Evolutionary conservation across 2,113 vertebrate genomes (phyloP), one percentile per base, ranked within the genome.

Genomic region (Fulmarus glacialis): DNA sequence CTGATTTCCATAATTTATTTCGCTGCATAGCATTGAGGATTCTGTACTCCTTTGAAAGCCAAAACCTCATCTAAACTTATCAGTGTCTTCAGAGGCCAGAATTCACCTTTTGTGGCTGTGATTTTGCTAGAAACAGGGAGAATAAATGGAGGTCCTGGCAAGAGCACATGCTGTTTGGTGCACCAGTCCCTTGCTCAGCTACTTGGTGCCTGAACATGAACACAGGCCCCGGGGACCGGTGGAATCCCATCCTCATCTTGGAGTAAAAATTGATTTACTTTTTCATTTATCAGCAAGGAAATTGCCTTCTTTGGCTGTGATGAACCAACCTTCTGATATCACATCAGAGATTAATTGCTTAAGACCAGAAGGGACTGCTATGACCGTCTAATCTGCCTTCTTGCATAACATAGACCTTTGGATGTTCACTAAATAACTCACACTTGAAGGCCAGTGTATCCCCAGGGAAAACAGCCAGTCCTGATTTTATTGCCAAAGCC

Each of bases 311-410:
- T 92, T 84, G 63, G 34, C 64, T 87, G 17, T 94, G 83, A 91
- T 91, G 72, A 94, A 36, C 68, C 91, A 94, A 79, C 86, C 68
- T 90, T 82, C 80, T 93, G 90, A 84, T 93, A 92, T 78, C 55
- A 78, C 19, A 2, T 93, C 77, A 85, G 23, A 91, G 87, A 95
- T 94, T 87, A 93, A 94, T 91, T 94, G 86, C 72, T 89, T 50
- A 93, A 89, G 70, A 91, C 64, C 94, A 94, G 80, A 75, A 95
- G 94, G 87, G 77, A 56, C 73, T 60, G 27, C 84, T 87, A 32
- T 77, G 91, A 82, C 84, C 91, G 82, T 89, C 93, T 97, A 87
- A 94, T 97, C 87, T 97, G 78, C 87, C 84, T 96, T 95, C 94
- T 95, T 96, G 96, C 96, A 89, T 94, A 89, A 67, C 60, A 63